Conservation (phyloP, 2,797 vertebrate species). For the Pipistrellus pipistrellus region DNA sequence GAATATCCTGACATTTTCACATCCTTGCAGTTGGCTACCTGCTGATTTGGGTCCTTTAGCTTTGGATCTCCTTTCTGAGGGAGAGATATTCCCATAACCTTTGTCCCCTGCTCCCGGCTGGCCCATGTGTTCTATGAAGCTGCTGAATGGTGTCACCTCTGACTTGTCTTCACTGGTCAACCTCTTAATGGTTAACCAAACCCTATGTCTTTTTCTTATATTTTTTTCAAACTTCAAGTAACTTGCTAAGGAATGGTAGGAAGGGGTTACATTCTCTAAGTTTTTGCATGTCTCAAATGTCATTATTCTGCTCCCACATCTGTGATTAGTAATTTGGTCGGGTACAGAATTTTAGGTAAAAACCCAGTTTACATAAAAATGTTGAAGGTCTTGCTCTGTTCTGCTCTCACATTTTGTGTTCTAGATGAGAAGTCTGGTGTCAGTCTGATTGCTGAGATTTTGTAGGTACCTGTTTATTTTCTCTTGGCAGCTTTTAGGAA, state of each 20-base stretch:
- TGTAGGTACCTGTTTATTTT: background rate
- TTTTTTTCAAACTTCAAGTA: conserved; percentile 1
- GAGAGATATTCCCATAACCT: background rate
- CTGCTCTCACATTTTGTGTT: background rate
- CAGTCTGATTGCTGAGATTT: background rate
- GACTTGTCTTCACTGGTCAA: background rate
- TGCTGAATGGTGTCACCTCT: background rate
- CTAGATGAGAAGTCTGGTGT: background rate
- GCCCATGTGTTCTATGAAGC: background rate
- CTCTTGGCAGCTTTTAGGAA: background rate
- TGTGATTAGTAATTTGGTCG: background rate
- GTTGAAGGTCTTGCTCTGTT: background rate
- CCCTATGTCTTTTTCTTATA: background rate
- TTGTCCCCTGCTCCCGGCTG: background rate
- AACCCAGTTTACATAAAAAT: background rate
- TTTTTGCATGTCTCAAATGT: background rate
- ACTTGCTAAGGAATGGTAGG: background rate
- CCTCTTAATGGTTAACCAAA: background rate
- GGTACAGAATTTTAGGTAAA: background rate
- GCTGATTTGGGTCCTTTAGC: background rate
- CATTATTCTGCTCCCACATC: background rate
- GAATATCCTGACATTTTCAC: background rate
- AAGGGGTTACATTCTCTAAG: background rate
- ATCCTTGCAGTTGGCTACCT: background rate
- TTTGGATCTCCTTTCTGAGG: background rate